These are phyloP conservation scores for Ceratitis capitata DNA, from an alignment of 1,140 invertebrate species.

Conservation along the genomic window DNA sequence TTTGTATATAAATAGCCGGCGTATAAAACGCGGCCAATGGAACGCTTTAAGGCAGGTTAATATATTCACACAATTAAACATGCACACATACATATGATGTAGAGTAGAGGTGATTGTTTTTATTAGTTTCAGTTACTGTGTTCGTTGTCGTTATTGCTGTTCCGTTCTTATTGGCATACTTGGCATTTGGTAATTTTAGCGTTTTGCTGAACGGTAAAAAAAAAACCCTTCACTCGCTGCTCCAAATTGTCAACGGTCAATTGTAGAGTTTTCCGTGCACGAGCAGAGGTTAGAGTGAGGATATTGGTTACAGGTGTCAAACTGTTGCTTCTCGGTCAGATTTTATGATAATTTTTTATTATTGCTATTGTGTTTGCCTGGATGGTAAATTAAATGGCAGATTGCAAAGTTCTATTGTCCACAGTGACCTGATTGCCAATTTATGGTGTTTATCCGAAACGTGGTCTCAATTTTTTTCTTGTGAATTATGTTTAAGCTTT, in stretches of 20 bases:
- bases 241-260: not conserved
- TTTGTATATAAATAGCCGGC: not conserved
- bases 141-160: not conserved
- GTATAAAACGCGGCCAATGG: slow-evolving; percentile 1
- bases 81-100: not conserved
- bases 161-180: not conserved
- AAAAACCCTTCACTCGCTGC: not conserved
- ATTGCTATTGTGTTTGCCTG: not conserved
- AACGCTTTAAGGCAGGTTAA: not conserved
- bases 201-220: not conserved
- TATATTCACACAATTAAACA: too few species aligned
- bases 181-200: not conserved
- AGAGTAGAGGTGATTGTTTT: not conserved
- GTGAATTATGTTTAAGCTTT: too few species aligned
- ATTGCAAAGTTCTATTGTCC: not conserved
- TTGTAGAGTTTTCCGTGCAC: not conserved
- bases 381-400: not conserved
- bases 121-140: not conserved
- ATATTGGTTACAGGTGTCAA: not conserved
- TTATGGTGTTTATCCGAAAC: not conserved
- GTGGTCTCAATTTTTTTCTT: too few species aligned
- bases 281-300: not conserved
- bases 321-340: not conserved
- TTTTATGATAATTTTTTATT: not conserved
- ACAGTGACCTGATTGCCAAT: not conserved